Percentiles rank a stretch among this genome's conserved stretches.
Conservation (phyloP, 2,888 invertebrate species). For the Smittia aterrima region DNA sequence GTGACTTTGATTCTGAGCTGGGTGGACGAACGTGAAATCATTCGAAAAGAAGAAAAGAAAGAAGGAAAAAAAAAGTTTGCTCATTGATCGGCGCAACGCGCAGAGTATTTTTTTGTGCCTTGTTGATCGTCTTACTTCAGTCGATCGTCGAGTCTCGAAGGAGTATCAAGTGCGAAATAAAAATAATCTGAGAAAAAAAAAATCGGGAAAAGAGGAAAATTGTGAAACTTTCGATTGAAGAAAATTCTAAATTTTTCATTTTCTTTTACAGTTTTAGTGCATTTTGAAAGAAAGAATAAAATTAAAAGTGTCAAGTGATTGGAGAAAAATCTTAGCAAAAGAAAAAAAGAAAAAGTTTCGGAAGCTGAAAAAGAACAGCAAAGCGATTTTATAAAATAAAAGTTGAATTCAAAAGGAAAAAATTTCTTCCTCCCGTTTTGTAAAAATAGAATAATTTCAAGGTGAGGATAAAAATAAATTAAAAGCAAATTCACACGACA, state of each 20-base stretch:
- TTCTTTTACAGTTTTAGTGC: slow-evolving; percentile 30
- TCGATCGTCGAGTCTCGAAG: slow-evolving; percentile 42
- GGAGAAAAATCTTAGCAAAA: slow-evolving; percentile 4
- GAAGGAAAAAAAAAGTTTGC: slow-evolving; percentile 28
- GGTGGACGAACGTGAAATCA: slow-evolving; percentile 22
- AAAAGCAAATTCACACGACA: slow-evolving; percentile 20
- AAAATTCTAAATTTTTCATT: not conserved
- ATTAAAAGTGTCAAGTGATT: not conserved
- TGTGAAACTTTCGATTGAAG: slow-evolving; percentile 2
- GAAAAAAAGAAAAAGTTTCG: slow-evolving; percentile 27
- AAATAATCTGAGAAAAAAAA: no score
- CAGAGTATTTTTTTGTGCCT: slow-evolving; percentile 18
- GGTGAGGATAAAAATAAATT: slow-evolving; percentile 37
- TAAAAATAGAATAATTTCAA: slow-evolving; percentile 34
- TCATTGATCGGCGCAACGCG: slow-evolving; percentile 36
- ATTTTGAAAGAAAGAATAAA: slow-evolving; percentile 29
- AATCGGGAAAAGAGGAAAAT: not conserved
- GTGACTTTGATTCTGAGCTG: slow-evolving; percentile 22
- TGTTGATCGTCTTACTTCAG: slow-evolving; percentile 33
- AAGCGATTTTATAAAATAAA: not conserved
- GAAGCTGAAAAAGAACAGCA: not conserved
- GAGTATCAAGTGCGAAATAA: slow-evolving; percentile 40
- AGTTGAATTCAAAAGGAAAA: slow-evolving; percentile 2
- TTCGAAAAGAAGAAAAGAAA: slow-evolving; percentile 21
- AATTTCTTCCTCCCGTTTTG: slow-evolving; percentile 6